Base-by-base conservation (phyloP, 2,113 vertebrate species). In the Nannospalax galili region DNA sequence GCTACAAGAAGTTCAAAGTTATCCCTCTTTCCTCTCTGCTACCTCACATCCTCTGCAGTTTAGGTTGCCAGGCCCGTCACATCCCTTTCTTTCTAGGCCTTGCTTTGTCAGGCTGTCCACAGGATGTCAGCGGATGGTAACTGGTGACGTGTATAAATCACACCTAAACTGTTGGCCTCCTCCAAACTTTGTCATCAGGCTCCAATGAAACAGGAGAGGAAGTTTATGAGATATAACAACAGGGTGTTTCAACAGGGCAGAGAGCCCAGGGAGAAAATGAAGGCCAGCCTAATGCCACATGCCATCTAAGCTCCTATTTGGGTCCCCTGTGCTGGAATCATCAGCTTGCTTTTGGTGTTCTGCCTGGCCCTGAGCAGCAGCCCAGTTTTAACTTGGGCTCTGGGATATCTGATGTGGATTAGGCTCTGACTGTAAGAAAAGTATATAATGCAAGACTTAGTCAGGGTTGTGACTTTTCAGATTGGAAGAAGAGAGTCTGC, bases 191-290 rank as follows among this genome's bases (percentile, higher is more conserved):
- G 91, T 91, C 93, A 89, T 94, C 72, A 11, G 91, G 97, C 89
- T 74, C 37, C 96, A 40, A 2, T 91, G 96, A 96, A 79, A 96
- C 4, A 95, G 95, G 87, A 97, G 96, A 97, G 95, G 77, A 97
- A 88, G 87, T 95, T 95, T 88, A 90, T 28, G 94, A 92, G 95
- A 40, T 85, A 85, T 90, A 97, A 93, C 93, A 96, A 96, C 86
- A 94, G 95, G 91, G 97, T 96, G 95, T 92, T 97, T 97, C 95
- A 79, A 3, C 15, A 91, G 95, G 91, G 94, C 81, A 65, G 70
- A 92, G 11, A 81, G 94, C 92, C 88, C 89, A 94, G 95, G 75
- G 95, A 97, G 97, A 97, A 97, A 97, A 86, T 7, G 92, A 89
- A 87, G 91, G 93, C 42, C 48, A 95, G 94, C 91, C 95, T 89